Evolutionary conservation across 2,797 vertebrate species (phyloP), one percentile per base, ranked within the genome.

Genomic region (Lates japonicus): DNA sequence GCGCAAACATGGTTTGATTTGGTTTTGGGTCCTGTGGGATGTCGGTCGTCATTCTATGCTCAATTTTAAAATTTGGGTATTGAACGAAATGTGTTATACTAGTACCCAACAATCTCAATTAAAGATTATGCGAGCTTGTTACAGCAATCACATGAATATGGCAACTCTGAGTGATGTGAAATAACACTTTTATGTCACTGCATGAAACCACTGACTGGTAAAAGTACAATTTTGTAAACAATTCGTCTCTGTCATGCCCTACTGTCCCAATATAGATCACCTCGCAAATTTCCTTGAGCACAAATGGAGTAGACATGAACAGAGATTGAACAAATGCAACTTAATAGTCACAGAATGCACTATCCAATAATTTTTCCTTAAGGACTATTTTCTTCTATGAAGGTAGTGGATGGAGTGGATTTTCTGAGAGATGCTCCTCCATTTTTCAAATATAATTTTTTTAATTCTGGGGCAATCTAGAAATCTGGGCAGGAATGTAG

Each of bases 91-190:
- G 29, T 57, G 49, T 48, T 8, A 10, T 14, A 42, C 48, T 13
- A 7, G 2, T 39, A n/a, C 41, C 20, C 55, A 67, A 51, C 46
- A n/a, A 16, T 54, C 3, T 61, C 35, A 42, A 16, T 73, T 73
- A 46, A 19, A 64, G 52, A 58, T 59, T 46, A 35, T 22, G 17
- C 31, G 35, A 25, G 8, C 37, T 54, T 39, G 54, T 25, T 48
- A 39, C 22, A 57, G 61, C 39, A 39, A 49, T 77, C 46, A 73
- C 46, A 61, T 59, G n/a, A n/a, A n/a, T n/a, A n/a, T n/a, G n/a
- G n/a, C n/a, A n/a, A n/a, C n/a, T n/a, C n/a, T 37, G 37, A 39
- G 11, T 72, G 22, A 29, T 39, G 25, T 22, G 35, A 25, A 52
- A 25, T 13, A 22, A 25, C 37, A 52, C 4, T 20, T 68, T 61